Conservation (phyloP, 2,797 vertebrate species). For the Hippopotamyrus pictus region DNA sequence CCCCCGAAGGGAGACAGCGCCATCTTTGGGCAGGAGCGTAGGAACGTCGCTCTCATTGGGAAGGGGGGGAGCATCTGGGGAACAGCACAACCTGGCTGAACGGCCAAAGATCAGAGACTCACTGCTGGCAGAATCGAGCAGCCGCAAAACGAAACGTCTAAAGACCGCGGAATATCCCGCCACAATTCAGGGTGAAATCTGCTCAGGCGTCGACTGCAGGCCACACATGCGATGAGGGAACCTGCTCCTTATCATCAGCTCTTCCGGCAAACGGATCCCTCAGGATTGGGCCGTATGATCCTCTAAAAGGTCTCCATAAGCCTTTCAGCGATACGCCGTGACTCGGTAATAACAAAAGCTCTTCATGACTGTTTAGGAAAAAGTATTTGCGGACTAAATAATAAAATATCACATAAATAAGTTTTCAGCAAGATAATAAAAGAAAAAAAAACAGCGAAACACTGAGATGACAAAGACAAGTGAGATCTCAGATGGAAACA, state of each 20-base stretch:
- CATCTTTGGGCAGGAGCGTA: slow-evolving; percentile 59
- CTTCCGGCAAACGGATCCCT: background rate
- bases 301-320: background rate
- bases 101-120: background rate
- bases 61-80: background rate
- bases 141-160: background rate
- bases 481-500: background rate
- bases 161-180: background rate
- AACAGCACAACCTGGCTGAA: background rate
- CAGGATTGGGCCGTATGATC: background rate
- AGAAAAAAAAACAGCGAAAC: background rate
- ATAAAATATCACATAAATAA: background rate
- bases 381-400: background rate
- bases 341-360: background rate
- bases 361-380: background rate
- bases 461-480: background rate
- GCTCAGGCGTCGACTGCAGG: background rate
- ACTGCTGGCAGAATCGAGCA: background rate
- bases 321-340: background rate
- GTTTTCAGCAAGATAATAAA: background rate
- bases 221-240: background rate
- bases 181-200: background rate
- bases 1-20: slow-evolving; percentile 62
- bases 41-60: background rate
- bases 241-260: background rate